A percentile compares a stretch with the other conserved stretches of the same genome.
Conservation (phyloP, 2,797 vertebrate species). For the Esox masquinongy region DNA sequence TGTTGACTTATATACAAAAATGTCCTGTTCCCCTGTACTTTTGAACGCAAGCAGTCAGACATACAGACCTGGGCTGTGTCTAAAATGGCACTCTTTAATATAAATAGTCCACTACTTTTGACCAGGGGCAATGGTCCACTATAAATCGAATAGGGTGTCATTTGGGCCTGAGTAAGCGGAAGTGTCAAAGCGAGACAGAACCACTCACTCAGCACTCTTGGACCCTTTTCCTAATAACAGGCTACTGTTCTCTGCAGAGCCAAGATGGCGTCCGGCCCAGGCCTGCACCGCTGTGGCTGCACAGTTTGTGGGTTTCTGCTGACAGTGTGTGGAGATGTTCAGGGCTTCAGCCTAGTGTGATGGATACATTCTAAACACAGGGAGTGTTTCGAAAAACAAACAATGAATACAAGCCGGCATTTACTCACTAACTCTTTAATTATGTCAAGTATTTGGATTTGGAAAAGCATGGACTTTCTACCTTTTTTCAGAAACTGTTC, state of each 20-base stretch:
- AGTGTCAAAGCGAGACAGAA: neutral
- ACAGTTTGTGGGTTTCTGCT: neutral
- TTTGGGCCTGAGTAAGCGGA: too few species aligned
- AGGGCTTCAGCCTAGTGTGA: neutral
- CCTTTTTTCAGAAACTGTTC: too few species aligned
- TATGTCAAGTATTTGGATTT: neutral
- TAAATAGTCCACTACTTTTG: too few species aligned
- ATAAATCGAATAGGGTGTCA: too few species aligned
- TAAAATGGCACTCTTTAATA: too few species aligned
- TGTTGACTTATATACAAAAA: too few species aligned
- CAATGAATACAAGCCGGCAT: neutral
- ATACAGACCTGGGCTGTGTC: too few species aligned
- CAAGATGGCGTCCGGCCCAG: slow-evolving; percentile 24
- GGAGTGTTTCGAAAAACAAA: neutral
- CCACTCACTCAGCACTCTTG: slow-evolving; percentile 2
- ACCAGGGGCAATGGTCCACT: too few species aligned
- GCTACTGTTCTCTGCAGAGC: slow-evolving; percentile 10
- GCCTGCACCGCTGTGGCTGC: neutral
- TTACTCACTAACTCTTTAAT: neutral
- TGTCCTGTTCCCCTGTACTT: too few species aligned
- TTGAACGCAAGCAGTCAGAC: too few species aligned
- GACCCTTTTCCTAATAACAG: slow-evolving; percentile 12
- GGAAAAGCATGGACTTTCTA: neutral
- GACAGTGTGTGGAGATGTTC: slow-evolving; percentile 1
- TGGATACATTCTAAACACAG: neutral